Percentiles rank a stretch among this genome's conserved stretches.
These are phyloP conservation scores for Orthonyx spaldingii DNA, from an alignment of 2,113 vertebrate genomes.

Conservation along the genomic window DNA sequence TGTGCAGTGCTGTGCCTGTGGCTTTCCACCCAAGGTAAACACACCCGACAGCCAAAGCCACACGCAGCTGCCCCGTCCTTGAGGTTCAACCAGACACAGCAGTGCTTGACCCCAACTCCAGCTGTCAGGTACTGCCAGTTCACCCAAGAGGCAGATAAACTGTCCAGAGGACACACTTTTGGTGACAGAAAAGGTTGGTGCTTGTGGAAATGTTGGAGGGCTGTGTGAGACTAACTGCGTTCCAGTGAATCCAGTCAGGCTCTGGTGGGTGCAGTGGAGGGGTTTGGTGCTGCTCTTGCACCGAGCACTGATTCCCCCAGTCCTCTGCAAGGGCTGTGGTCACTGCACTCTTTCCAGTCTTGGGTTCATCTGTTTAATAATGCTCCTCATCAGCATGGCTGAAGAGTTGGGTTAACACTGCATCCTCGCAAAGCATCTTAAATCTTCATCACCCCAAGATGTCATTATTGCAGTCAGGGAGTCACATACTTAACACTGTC, in stretches of 20 bases:
- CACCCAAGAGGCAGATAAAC: not conserved
- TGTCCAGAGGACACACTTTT: not conserved
- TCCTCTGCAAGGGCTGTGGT: not conserved
- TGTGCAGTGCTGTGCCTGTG: not conserved
- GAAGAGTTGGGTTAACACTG: constrained; percentile 33
- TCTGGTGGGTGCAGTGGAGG: not conserved
- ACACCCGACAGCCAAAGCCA: fast-evolving
- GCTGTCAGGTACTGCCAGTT: not conserved
- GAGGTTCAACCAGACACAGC: not conserved
- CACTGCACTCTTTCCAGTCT: not conserved
- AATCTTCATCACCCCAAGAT: constrained; percentile 63
- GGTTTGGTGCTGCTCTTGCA: not conserved
- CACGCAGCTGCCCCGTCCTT: fast-evolving
- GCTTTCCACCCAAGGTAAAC: not conserved
- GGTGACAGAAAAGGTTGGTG: not conserved
- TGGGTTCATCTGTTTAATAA: constrained; percentile 24
- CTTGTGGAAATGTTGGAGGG: not conserved
- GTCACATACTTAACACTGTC: constrained; percentile 53
- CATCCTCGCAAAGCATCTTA: constrained; percentile 64
- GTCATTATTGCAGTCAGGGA: constrained; percentile 42
- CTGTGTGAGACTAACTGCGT: not conserved
- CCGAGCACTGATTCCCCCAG: not conserved
- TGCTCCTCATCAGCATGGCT: constrained; percentile 24
- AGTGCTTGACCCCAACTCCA: not conserved
- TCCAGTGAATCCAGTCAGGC: not conserved